phyloP scores from a whole-genome alignment of 30 jellyfish, hydroid and myxozoan species.

The Pseudorhiza aurosa region DNA sequence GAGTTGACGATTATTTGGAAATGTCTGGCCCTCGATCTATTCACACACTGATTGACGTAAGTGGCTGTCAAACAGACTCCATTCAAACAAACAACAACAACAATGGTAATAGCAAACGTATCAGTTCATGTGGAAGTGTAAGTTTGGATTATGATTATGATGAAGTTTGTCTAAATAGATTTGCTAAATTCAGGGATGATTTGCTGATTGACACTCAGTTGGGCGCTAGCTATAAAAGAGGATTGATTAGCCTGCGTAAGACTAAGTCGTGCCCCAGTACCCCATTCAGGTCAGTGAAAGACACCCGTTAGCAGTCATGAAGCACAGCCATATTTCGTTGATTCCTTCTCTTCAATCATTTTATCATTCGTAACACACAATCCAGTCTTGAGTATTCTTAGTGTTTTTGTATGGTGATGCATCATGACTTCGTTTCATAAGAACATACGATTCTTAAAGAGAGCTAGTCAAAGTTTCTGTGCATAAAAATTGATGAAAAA shows the following conservation, averaged over 20 bases:
- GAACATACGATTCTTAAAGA: too few species aligned
- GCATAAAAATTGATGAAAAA: too few species aligned
- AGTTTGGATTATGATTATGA: constrained; percentile 20
- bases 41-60: constrained; percentile 24
- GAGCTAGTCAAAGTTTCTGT: too few species aligned
- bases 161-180: not conserved
- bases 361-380: too few species aligned
- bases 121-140: constrained; percentile 2
- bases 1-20: constrained; percentile 9
- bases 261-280: constrained; percentile 24
- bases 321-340: too few species aligned
- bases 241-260: not conserved
- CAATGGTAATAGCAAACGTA: not conserved
- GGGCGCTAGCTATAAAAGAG: constrained; percentile 6
- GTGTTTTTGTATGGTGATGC: too few species aligned
- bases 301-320: not conserved
- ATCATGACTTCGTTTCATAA: too few species aligned
- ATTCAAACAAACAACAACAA: constrained; percentile 6
- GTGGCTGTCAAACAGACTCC: constrained; percentile 21
- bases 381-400: too few species aligned
- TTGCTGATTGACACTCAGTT: constrained; percentile 1
- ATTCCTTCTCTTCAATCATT: too few species aligned
- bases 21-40: constrained; percentile 1
- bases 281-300: constrained; percentile 2
- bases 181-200: constrained; percentile 5